Conservation (phyloP, 2,888 invertebrate species). For the Keiferia lycopersicella region DNA sequence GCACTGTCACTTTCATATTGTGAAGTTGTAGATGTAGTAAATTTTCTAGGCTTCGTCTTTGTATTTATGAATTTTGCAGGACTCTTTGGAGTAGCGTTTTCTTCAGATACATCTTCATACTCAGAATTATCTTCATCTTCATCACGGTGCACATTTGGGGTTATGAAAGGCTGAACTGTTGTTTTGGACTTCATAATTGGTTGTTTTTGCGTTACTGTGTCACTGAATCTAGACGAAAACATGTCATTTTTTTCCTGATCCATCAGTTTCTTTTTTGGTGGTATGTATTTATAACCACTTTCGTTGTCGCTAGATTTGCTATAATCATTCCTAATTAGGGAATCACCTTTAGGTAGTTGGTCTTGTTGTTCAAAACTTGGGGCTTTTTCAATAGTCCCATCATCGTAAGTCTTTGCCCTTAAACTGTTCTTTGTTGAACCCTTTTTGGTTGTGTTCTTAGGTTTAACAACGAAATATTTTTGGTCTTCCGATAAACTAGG, state of each 20-base stretch:
- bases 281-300: constrained; percentile 43
- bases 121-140: constrained; percentile 29
- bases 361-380: background rate
- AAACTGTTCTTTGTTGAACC: background rate
- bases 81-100: constrained; percentile 10
- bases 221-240: constrained; percentile 30
- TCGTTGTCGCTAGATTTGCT: constrained; percentile 24
- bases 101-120: constrained; percentile 31
- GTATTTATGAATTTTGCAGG: background rate
- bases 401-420: background rate
- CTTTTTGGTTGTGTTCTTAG: background rate
- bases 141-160: constrained; percentile 38
- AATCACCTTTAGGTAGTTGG: background rate
- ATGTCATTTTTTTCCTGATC: constrained; percentile 28
- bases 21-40: background rate
- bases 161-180: constrained; percentile 40
- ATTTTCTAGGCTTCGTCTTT: background rate
- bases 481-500: background rate
- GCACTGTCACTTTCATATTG: constrained; percentile 15
- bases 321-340: constrained; percentile 6
- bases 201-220: constrained; percentile 20
- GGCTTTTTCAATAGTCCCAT: background rate
- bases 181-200: constrained; percentile 23
- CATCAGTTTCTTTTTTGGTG: constrained; percentile 38
- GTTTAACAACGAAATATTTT: background rate